Conservation (phyloP, 2,113 vertebrate species). For the Falco punctatus region DNA sequence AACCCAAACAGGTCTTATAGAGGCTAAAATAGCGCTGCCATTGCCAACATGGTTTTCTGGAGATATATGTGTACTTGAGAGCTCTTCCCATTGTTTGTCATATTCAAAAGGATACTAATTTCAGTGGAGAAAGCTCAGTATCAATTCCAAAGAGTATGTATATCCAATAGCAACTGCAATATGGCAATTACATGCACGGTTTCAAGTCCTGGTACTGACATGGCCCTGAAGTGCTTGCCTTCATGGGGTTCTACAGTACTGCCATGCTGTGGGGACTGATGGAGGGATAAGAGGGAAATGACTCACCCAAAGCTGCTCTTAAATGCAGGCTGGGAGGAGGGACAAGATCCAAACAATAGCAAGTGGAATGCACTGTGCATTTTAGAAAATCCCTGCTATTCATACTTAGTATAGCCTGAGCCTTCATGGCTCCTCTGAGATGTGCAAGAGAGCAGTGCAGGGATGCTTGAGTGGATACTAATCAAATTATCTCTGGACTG, state of each 20-base stretch:
- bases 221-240: not conserved
- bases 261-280: not conserved
- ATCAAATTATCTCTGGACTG: not conserved
- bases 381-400: not conserved
- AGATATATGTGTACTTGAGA: not conserved
- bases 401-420: not conserved
- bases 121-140: not conserved
- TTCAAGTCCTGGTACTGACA: not conserved
- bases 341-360: not conserved
- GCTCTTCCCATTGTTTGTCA: not conserved
- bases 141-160: not conserved
- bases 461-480: not conserved
- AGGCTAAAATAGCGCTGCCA: not conserved
- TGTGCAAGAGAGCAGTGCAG: not conserved
- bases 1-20: not conserved
- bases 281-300: not conserved
- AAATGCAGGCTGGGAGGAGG: not conserved
- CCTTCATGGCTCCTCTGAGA: not conserved
- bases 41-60: not conserved
- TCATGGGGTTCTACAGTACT: not conserved
- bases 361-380: not conserved
- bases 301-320: not conserved
- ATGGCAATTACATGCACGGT: not conserved
- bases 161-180: not conserved
- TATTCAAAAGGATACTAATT: not conserved